Base-by-base conservation (phyloP, 2,797 vertebrate species). In the Oryzias sinensis region DNA sequence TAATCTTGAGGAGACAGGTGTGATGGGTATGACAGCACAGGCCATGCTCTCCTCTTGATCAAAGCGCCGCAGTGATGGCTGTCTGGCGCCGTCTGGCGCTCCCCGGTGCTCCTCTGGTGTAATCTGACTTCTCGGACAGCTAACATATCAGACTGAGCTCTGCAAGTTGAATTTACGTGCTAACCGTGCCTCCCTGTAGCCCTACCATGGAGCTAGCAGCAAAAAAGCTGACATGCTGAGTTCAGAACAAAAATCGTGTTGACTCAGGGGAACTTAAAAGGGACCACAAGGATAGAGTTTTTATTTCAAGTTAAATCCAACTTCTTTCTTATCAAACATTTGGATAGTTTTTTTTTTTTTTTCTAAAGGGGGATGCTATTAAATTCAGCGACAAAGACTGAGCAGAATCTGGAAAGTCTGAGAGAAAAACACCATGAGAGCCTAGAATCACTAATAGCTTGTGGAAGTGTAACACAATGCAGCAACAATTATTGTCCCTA, bases 71-170 rank as follows among this genome's bases (percentile, higher is more conserved):
- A 59, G 82, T 90, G 88, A 90, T 88, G 88, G 86, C 88, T 89
- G 89, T 83, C 89, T 89, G 85, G 85, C 82, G 86, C 88, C 88
- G 89, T 82, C 89, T 89, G 85, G 85, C 82, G 83, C 79, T 87
- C 77, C 68, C 63, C 70, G 56, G 81, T 72, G 84, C 85, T 87
- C 73, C 76, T 70, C 80, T 53, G 73, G 83, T 88, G 87, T 92
- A 91, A 93, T 92, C 91, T 92, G 86, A 84, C 85, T 87, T 68
- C 87, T 91, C 89, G 87, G 87, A 89, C 86, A 88, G 89, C 89
- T 84, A 90, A 89, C 85, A 86, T 87, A 85, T 88, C 74, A 81
- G 74, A 73, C 84, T 87, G 82, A 86, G 88, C 88, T 76, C 77
- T 71, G 70, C 5, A 53, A 82, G 75, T 66, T 75, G 85, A 88